phyloP scores from a whole-genome alignment of 2,797 vertebrate species.

The Siniperca scherzeri region DNA sequence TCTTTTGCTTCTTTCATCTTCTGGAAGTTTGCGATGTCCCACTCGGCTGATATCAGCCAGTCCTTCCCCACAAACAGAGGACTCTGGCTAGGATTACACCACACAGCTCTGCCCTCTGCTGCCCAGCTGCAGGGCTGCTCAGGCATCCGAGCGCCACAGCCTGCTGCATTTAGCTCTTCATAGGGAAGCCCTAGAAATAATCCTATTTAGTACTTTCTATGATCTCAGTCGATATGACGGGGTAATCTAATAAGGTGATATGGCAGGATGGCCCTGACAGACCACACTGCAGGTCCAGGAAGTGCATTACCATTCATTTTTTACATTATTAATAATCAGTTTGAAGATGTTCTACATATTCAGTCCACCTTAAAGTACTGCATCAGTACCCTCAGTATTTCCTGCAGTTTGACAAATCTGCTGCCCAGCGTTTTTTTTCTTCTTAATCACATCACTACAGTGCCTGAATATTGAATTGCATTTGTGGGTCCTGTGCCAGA shows the following conservation, averaged over 20 bases:
- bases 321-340: slow-evolving; percentile 31
- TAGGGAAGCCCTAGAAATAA: slow-evolving; percentile 20
- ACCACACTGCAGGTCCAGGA: background rate
- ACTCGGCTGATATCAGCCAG: background rate
- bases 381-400: slow-evolving; percentile 22
- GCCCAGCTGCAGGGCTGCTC: slow-evolving; percentile 23
- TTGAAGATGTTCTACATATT: slow-evolving; percentile 17
- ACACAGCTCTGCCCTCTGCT: slow-evolving; percentile 69
- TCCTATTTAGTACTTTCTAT: slow-evolving; percentile 35
- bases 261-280: background rate
- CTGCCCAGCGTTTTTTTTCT: slow-evolving; percentile 6
- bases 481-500: slow-evolving; percentile 56
- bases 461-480: slow-evolving; percentile 57
- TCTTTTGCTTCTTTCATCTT: background rate
- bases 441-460: slow-evolving; percentile 62
- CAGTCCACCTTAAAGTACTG: slow-evolving; percentile 40
- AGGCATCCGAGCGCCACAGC: slow-evolving; percentile 5
- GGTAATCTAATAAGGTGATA: slow-evolving; percentile 18
- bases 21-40: slow-evolving; percentile 6
- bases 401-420: slow-evolving; percentile 49
- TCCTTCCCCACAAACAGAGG: slow-evolving; percentile 15
- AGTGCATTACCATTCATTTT: background rate
- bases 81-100: slow-evolving; percentile 29
- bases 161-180: slow-evolving; percentile 15
- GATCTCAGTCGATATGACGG: slow-evolving; percentile 16